Percentiles rank a stretch among this genome's conserved stretches.
Conservation (phyloP, 2,888 invertebrate species). For the Sinopyrophorus schimmeli region DNA sequence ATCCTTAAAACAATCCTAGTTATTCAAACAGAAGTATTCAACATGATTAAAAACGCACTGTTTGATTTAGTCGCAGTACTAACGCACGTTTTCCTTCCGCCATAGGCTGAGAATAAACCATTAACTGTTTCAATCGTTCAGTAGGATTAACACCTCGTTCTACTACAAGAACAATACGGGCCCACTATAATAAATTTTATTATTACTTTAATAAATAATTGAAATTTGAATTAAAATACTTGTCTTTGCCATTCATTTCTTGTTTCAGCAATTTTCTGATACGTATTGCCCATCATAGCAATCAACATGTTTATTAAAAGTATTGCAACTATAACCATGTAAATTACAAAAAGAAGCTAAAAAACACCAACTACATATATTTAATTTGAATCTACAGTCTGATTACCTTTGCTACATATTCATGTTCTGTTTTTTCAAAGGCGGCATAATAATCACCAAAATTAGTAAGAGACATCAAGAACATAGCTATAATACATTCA, state of each 20-base stretch:
- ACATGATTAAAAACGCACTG: slow-evolving; percentile 60
- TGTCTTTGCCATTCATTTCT: slow-evolving; percentile 97
- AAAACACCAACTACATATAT: slow-evolving; percentile 35
- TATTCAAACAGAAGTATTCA: neutral
- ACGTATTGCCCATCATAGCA: slow-evolving; percentile 99
- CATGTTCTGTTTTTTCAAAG: slow-evolving; percentile 86
- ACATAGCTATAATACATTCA: slow-evolving; percentile 97
- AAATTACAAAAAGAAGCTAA: slow-evolving; percentile 89
- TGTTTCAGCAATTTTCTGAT: slow-evolving; percentile 96
- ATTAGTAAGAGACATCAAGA: slow-evolving; percentile 96
- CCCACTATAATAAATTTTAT: slow-evolving; percentile 72
- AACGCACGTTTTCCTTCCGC: slow-evolving; percentile 83
- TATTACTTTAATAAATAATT: neutral
- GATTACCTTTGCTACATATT: slow-evolving; percentile 86
- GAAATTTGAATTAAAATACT: slow-evolving; percentile 51
- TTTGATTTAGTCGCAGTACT: slow-evolving; percentile 85
- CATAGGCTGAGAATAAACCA: slow-evolving; percentile 94
- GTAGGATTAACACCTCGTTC: slow-evolving; percentile 94
- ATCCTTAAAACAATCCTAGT: too few relatives aligned
- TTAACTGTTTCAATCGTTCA: slow-evolving; percentile 81
- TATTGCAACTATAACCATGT: slow-evolving; percentile 96
- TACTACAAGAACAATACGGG: slow-evolving; percentile 93
- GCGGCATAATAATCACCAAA: slow-evolving; percentile 94
- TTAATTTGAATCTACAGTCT: too few relatives aligned
- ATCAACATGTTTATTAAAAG: slow-evolving; percentile 97